Conservation (phyloP, 1,140 invertebrate species). For the Adelges cooleyi region DNA sequence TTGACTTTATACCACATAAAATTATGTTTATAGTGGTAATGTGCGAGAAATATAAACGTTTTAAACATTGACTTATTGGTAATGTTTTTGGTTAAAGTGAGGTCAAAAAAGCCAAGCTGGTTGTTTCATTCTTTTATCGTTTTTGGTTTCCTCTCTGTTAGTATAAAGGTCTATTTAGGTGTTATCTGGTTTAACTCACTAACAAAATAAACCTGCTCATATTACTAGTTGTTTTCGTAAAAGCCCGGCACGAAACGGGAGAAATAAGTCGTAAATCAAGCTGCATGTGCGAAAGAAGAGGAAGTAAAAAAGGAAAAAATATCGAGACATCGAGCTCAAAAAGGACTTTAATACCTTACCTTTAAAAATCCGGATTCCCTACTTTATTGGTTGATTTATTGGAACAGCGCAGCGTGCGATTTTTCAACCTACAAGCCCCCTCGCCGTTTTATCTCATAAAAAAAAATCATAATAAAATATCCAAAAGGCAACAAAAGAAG, state of each 20-base stretch:
- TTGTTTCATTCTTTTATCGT: neutral
- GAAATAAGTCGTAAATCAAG: conserved; percentile 10
- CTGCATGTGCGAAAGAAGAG: neutral
- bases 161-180: neutral
- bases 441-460: no score
- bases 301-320: neutral
- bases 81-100: no score
- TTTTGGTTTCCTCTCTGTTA: neutral
- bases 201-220: neutral
- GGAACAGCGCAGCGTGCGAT: no score
- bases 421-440: no score
- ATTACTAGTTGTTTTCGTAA: neutral
- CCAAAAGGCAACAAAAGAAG: no score
- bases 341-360: neutral
- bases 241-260: neutral
- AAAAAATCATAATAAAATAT: no score
- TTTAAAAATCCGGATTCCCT: conserved; percentile 3
- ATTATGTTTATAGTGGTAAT: no score
- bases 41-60: no score
- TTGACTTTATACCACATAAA: no score
- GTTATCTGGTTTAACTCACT: neutral
- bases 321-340: neutral
- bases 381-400: conserved; percentile 9
- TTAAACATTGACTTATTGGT: no score
- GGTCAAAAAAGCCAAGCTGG: neutral